Evolutionary conservation across 2,888 invertebrate genomes (phyloP), one percentile per base, ranked within the genome.

Genomic region (Neoscelio sp.): DNA sequence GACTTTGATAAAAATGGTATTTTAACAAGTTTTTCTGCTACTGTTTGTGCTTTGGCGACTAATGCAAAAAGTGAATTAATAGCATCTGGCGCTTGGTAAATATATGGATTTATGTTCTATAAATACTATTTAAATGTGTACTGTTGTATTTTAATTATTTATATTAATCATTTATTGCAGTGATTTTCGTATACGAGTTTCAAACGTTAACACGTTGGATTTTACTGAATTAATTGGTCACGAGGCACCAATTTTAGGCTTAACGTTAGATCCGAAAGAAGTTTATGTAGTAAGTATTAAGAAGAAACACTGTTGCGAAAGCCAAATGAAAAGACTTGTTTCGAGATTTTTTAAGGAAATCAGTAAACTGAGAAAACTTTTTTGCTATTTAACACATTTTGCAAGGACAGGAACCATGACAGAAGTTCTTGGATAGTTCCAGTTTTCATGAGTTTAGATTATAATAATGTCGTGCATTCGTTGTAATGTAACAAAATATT

Each of bases 1-100:
- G 95, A 95, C 7, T 94, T 95, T 70, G 95, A 96, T 79, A 94
- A 95, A 86, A 96, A 96, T 92, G 97, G 97, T 0, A 94, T 97
- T 70, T 93, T 97, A 68, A 94, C 96, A 70, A 93, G 97, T 84
- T 98, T 97, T 89, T 95, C 96, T 28, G 96, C 97, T 30, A 94
- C 95, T n/a, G 95, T 96, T 42, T 97, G 96, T 78, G 95, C 97
- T 87, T 93, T 98, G 82, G 93, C 94, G 83, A 92, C 96, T 12
- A 93, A 93, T 73, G 92, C 91, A 81, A 92, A 93, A 2, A 89
- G 90, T 64, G 87, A 87, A 48, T 79, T 89, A 12, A 87, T 90
- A 67, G 88, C 83, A 26, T 87, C 89, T 75, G 93, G 93, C 20
- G 91, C 93, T 28, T 92, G 92, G 93, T 93, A 90, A 82, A 82